phyloP scores from a whole-genome alignment of 2,113 vertebrate genomes.

The Pteropus alecto region DNA sequence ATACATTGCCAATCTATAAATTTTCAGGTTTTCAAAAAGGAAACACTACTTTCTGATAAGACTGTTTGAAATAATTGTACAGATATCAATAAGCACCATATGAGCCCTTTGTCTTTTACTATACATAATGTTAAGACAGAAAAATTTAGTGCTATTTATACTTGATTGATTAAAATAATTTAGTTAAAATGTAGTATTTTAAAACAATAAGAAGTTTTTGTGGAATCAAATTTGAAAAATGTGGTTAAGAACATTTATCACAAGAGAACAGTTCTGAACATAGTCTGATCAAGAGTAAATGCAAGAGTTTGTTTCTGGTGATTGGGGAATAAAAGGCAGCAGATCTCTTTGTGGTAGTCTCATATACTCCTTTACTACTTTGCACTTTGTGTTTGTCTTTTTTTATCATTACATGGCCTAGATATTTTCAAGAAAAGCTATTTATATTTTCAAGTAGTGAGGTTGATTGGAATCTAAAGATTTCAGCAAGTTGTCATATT shows the following conservation, averaged over 20 bases:
- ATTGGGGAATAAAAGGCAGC: neutral
- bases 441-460: neutral
- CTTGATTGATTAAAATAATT: constrained; percentile 12
- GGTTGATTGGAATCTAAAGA: constrained; percentile 9
- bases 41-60: neutral
- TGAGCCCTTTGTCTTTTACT: neutral
- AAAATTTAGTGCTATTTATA: neutral
- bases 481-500: neutral
- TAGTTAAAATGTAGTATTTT: neutral
- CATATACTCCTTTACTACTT: neutral
- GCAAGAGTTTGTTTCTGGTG: neutral
- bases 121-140: neutral
- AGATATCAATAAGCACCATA: neutral
- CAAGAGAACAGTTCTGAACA: neutral
- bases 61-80: neutral
- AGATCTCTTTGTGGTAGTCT: neutral
- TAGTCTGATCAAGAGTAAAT: neutral
- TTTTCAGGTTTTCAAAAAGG: neutral
- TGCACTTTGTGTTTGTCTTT: neutral
- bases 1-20: neutral
- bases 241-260: neutral
- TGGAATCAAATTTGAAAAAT: neutral
- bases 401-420: constrained; percentile 5
- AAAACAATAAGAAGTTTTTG: neutral
- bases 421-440: constrained; percentile 27